A percentile compares a stretch with the other conserved stretches of the same genome.
Evolutionary conservation across 2,113 vertebrate genomes (phyloP).

Genomic region (Dipodomys ordii): DNA sequence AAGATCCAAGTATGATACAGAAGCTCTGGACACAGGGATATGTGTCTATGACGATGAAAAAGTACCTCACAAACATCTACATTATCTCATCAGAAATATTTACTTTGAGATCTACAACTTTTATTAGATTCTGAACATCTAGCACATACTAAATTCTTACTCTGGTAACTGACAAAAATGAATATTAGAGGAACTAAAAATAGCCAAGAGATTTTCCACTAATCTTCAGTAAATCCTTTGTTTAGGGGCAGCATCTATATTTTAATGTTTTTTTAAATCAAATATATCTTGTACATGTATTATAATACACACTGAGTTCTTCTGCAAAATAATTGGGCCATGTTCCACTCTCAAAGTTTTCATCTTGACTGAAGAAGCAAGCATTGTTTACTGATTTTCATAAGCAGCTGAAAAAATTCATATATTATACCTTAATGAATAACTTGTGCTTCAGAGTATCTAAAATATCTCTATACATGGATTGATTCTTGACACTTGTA

Average conservation of each 20-base stretch:
- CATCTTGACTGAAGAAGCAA: constrained; percentile 37
- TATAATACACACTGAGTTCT: background rate
- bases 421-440: constrained; percentile 65
- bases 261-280: background rate
- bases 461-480: constrained; percentile 80
- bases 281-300: background rate
- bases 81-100: background rate
- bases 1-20: background rate
- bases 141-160: no score
- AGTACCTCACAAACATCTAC: no score
- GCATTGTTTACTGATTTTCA: background rate
- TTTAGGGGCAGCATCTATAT: background rate
- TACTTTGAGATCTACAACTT: background rate
- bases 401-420: constrained; percentile 71
- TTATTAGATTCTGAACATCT: background rate
- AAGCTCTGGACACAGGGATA: background rate
- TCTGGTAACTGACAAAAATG: no score
- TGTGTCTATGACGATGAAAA: background rate
- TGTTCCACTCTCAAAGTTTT: background rate
- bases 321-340: constrained; percentile 5
- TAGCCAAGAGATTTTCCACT: no score
- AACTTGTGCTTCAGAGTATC: constrained; percentile 71
- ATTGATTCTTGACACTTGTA: constrained; percentile 79
- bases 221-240: no score
- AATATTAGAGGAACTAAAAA: no score